Conservation (phyloP, 2,797 vertebrate genomes). For the Gephyroberyx darwinii region DNA sequence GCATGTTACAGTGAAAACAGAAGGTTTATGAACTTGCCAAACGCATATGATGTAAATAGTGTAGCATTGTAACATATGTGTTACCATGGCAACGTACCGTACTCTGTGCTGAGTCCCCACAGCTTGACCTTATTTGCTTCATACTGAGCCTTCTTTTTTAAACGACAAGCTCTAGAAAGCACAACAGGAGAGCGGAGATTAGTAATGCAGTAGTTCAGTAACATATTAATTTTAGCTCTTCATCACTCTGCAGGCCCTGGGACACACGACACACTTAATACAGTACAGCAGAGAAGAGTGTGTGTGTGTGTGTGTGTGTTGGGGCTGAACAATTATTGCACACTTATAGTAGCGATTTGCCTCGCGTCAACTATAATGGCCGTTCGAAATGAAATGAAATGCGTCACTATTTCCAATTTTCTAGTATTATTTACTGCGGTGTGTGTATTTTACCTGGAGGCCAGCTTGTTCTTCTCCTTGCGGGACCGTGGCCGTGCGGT, state of each 20-base stretch:
- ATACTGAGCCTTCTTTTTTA: constrained; percentile 99
- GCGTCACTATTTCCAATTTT: too few species aligned
- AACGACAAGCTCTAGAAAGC: constrained; percentile 90
- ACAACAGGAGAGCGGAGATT: constrained; percentile 34
- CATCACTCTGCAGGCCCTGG: not conserved
- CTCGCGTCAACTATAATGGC: too few species aligned
- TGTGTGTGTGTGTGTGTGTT: too few species aligned
- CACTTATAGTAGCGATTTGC: too few species aligned
- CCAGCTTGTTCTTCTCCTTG: constrained; percentile 99
- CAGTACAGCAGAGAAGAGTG: too few species aligned
- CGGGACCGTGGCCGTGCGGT: constrained; percentile 95
- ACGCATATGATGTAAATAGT: not conserved
- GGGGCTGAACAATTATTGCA: too few species aligned
- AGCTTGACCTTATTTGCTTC: constrained; percentile 99
- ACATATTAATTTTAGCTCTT: not conserved
- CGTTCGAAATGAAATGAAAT: too few species aligned
- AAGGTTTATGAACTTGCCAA: not conserved
- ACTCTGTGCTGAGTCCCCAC: constrained; percentile 99
- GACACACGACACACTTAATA: not conserved
- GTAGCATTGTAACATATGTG: not conserved
- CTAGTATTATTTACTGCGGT: too few species aligned
- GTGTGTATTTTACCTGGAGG: constrained; percentile 87
- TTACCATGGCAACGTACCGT: constrained; percentile 82
- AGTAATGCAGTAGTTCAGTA: not conserved
- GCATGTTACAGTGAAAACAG: not conserved